Base-by-base conservation (phyloP, 2,888 invertebrate species). In the Stegophylla sp. region DNA sequence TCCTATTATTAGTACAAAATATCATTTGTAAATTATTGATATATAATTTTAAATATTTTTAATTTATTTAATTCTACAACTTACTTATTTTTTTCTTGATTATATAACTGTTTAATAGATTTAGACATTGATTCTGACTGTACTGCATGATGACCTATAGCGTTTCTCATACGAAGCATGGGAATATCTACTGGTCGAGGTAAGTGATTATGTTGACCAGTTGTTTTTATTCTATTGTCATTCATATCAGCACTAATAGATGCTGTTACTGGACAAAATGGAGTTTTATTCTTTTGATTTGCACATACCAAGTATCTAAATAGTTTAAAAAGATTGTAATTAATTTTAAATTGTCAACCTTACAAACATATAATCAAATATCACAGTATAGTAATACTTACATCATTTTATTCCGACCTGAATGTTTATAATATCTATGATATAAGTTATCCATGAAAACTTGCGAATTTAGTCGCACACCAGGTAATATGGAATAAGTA, bases 341-440 rank as follows among this genome's bases (percentile, higher is more conserved):
- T 66, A 9, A 23, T 7, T 20, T 1, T 2, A 12, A 41, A 66
- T 23, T 15, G 43, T 43, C 10, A 43, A 43, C 10, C 4, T 9
- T 43, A 43, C 43, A 66, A 13, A 66, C 12, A 43, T 66, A 9
- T 15, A 15, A 23, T 66, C 13, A 66, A 66, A 43, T 7, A 45
- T 66, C 23, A 23, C 20, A 43, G 43, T 15, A 43, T 9, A 45
- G 7, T 20, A 66, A 43, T 23, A 66, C 43, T 66, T 43, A 66
- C 66, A 66, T 45, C 15, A 43, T 7, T 23, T 23, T 5, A 9
- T 45, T 66, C 15, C 43, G 13, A 13, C 23, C 23, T 13, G 23
- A 66, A 66, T 43, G 43, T 66, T 66, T 66, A 20, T 66, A 66
- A 43, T 45, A 66, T 66, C 66, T 66, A 10, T 66, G 43, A 23